Base-by-base conservation (phyloP, 2,888 invertebrate species). In the Caenorhabditis wallacei region DNA sequence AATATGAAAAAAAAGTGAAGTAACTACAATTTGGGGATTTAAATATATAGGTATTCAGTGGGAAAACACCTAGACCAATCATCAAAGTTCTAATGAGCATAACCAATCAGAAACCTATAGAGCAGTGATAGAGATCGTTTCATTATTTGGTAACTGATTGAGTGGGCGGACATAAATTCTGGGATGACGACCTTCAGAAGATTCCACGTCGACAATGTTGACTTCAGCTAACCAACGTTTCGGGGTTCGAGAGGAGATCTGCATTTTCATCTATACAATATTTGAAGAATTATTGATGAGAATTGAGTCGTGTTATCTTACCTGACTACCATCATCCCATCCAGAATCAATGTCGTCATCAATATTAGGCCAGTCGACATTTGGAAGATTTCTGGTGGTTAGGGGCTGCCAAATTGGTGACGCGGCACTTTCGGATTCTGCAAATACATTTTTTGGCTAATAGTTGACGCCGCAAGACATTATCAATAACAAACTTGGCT, bases 161-260 rank as follows among this genome's bases (percentile, higher is more conserved):
- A 80, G 35, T 0, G 84, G 84, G 10, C 80, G 76, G 10, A 88
- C 88, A 68, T 71, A 80, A 54, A 88, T 88, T 40, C 86, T 82
- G 2, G 88, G 88, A 24, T 81, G 80, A n/a, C 79, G 71, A 26
- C 79, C 83, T 30, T 84, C 76, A 18, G 78, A 69, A 20, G 82
- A 75, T 48, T 84, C 80, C 51, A 76, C 64, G 46, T 88, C 85
- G 11, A 87, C 85, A 10, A 89, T 88, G 74, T 89, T 87, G 63
- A 89, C 88, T 70, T 89, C 89, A 26, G 89, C 89, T 22, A 89
- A 64, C 85, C 88, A 88, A 37, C 87, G 80, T 46, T 83, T 72
- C 20, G 75, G 71, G 0, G 82, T 70, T 13, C 82, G 64, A 18
- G 61, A 70, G 20, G 81, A 81, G 26, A 80, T 74, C 84, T 80